Evolutionary conservation across 2,113 vertebrate genomes (phyloP), one percentile per base, ranked within the genome.

Genomic region (Malurus alboscapulatus): DNA sequence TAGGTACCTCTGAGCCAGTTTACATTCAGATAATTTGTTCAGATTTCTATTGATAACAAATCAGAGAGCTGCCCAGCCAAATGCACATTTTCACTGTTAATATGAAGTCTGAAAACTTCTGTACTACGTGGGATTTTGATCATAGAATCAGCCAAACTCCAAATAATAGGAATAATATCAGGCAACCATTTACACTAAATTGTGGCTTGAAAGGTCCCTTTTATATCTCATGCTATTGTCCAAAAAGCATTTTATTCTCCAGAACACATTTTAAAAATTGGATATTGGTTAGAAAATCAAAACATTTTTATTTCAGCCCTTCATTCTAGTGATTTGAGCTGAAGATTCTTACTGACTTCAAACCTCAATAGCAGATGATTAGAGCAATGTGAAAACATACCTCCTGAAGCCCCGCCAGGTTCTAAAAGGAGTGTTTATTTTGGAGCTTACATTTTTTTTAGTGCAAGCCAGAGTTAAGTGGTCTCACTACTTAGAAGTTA

Each of bases 401-500:
- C 84, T 91, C 67, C 58, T 76, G 69, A 92, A 87, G 62, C 53
- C 34, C 24, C 79, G n/a, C 32, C 54, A 92, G 75, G 19, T 61
- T 95, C 57, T 87, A 69, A 89, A 94, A 91, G 20, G 82, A 76
- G 87, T 47, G 20, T 69, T 75, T 4, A 73, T 85, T 90, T 92
- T 93, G 40, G 47, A 92, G 14, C 36, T n/a, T 44, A 26, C 1
- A 2, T 48, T 84, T 92, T 92, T 92, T 83, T 78, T 30, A 61
- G 57, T 9, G 5, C 22, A 73, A 89, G 6, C 3, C 54, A 72
- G 20, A 61, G 18, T 36, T 36, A 34, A 15, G 6, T 57, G 27
- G 0, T 74, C 68, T 74, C 81, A 13, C 29, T 84, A 17, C 68
- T 77, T 74, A 71, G 26, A 67, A 92, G 74, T 55, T 71, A 67